Percentiles rank a stretch among this genome's conserved stretches.
Evolutionary conservation across 37 sponge, comb jelly and placozoan species (phyloP).

Genomic region (Cliona cf. orientalis): DNA sequence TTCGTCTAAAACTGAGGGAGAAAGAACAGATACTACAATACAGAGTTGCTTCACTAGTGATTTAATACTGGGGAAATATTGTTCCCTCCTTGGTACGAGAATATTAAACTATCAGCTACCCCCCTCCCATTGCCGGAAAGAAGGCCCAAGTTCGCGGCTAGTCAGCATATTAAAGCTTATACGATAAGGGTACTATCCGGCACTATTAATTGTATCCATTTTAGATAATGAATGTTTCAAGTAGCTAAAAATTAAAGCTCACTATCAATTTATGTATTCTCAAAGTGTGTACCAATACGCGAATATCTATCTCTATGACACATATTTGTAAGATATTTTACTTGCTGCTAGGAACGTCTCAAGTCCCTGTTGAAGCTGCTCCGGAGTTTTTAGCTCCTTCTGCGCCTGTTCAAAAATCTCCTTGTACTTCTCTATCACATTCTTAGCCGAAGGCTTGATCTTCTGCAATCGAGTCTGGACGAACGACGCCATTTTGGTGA

Average conservation of each 20-base stretch:
- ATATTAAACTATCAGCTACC: too few relatives aligned
- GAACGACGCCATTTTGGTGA: too few relatives aligned
- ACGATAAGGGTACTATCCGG: too few relatives aligned
- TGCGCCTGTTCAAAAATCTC: constrained; percentile 46
- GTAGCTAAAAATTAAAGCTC: neutral
- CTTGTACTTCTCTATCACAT: constrained; percentile 66
- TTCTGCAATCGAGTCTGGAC: constrained; percentile 35
- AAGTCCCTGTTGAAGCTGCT: constrained; percentile 23
- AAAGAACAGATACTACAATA: neutral
- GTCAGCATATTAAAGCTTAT: too few relatives aligned
- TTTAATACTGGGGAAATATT: neutral
- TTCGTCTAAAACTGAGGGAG: constrained; percentile 46
- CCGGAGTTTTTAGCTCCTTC: neutral
- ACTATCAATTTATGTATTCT: neutral
- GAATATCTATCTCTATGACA: neutral
- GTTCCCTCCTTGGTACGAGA: neutral
- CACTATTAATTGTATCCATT: too few relatives aligned
- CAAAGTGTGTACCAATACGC: neutral
- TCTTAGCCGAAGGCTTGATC: constrained; percentile 45
- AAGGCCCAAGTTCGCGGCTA: too few relatives aligned
- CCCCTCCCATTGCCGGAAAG: too few relatives aligned
- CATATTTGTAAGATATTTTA: neutral
- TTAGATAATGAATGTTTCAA: too few relatives aligned
- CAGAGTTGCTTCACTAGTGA: neutral
- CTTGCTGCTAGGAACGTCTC: constrained; percentile 55